Conservation (phyloP, 2,797 vertebrate genomes). For the Denticeps clupeoides region DNA sequence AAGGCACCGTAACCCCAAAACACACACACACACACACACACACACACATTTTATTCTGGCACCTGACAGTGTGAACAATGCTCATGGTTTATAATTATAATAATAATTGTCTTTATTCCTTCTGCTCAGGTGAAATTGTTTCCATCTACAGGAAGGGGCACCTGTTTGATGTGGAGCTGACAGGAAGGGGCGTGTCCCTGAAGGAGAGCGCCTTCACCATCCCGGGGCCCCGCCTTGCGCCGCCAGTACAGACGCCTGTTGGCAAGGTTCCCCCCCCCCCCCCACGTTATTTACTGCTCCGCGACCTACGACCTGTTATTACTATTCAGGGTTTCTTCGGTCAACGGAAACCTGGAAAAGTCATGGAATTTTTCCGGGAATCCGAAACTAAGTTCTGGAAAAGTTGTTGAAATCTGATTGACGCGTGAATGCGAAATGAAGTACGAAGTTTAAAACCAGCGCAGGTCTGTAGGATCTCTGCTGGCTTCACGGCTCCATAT, state of each 20-base stretch:
- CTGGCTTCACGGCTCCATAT: too few species aligned
- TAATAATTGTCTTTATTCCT: background rate
- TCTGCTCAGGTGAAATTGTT: slow-evolving; percentile 54
- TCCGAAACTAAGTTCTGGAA: too few species aligned
- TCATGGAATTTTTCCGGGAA: too few species aligned
- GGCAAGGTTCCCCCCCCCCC: slow-evolving; percentile 79
- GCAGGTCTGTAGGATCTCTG: too few species aligned
- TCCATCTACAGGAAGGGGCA: slow-evolving; percentile 83
- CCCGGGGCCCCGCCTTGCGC: slow-evolving; percentile 56
- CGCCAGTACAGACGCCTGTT: slow-evolving; percentile 69
- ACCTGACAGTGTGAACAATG: background rate
- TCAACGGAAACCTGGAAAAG: too few species aligned
- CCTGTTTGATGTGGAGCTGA: slow-evolving; percentile 79
- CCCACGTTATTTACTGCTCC: background rate
- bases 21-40: background rate
- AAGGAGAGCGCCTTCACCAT: slow-evolving; percentile 76
- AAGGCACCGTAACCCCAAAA: slow-evolving; percentile 47
- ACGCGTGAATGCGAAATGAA: too few species aligned
- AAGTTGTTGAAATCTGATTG: too few species aligned
- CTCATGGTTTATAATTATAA: background rate
- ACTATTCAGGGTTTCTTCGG: too few species aligned
- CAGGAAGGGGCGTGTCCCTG: slow-evolving; percentile 67
- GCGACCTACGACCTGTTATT: too few species aligned
- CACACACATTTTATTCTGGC: background rate
- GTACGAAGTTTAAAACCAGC: too few species aligned